Evolutionary conservation across 2,113 vertebrate genomes (phyloP).

Genomic region (Lanius ludovicianus): DNA sequence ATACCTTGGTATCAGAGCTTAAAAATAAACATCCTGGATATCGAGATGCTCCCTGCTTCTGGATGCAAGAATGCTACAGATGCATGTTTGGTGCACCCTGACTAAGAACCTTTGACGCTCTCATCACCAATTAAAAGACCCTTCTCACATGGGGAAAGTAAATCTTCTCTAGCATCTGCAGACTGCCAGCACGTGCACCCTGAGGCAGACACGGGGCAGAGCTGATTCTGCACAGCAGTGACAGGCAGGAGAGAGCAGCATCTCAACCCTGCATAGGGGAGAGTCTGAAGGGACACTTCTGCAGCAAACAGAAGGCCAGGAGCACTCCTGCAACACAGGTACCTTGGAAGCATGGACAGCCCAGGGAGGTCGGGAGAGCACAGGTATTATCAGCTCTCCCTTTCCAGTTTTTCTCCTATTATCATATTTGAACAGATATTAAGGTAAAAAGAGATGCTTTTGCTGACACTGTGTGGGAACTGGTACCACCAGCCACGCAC

Average conservation of each 20-base stretch:
- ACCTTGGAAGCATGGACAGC: neutral
- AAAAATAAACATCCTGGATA: neutral
- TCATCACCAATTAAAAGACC: neutral
- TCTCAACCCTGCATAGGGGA: neutral
- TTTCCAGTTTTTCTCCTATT: neutral
- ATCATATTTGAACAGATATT: neutral
- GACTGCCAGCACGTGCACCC: neutral
- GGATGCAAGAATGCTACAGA: neutral
- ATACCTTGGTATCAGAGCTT: neutral
- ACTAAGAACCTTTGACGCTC: neutral
- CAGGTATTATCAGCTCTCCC: neutral
- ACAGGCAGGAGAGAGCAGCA: neutral
- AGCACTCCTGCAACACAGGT: neutral
- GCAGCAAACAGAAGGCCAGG: neutral
- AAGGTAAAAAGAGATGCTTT: neutral
- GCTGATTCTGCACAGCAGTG: neutral
- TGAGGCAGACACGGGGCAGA: neutral
- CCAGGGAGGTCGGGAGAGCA: neutral
- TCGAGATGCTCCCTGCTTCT: neutral
- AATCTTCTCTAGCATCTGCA: neutral
- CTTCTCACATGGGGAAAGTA: neutral
- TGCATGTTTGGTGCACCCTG: neutral
- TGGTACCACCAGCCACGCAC: accelerated
- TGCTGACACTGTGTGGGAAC: neutral
- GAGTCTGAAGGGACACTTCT: neutral